phyloP scores from a whole-genome alignment of 2,797 vertebrate genomes.

The Tapera naevia region DNA sequence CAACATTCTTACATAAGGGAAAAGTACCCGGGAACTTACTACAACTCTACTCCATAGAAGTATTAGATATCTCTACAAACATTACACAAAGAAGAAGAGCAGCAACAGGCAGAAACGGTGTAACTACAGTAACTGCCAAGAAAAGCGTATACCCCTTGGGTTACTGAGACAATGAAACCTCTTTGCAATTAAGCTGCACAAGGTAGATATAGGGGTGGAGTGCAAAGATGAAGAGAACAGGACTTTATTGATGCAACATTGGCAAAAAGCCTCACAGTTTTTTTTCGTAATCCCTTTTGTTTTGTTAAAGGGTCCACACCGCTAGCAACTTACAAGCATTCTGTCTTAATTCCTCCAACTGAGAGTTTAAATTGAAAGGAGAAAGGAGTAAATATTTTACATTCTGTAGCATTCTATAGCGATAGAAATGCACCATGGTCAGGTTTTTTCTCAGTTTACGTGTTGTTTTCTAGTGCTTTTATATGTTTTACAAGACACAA shows the following conservation, averaged over 20 bases:
- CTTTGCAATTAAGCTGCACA: neutral
- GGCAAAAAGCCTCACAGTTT: neutral
- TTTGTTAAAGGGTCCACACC: neutral
- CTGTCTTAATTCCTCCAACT: neutral
- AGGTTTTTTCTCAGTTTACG: conserved; percentile 58
- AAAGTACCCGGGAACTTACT: neutral
- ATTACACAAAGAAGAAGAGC: neutral
- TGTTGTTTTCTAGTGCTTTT: conserved; percentile 57
- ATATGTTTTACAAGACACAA: conserved; percentile 65
- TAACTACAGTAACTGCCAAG: neutral
- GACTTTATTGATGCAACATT: neutral
- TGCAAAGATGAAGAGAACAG: neutral
- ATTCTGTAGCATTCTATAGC: conserved; percentile 35
- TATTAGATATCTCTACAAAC: neutral
- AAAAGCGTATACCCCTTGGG: neutral
- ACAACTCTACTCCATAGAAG: neutral
- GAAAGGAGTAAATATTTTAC: conserved; percentile 42
- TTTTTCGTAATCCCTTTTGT: neutral
- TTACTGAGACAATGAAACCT: neutral
- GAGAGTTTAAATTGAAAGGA: conserved; percentile 13
- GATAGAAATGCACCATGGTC: conserved; percentile 42
- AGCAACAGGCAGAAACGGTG: neutral
- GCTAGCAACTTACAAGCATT: neutral
- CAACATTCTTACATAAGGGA: neutral
- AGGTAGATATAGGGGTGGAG: neutral